Evolutionary conservation across 1,140 invertebrate genomes (phyloP).

Genomic region (Pogonus chalceus): DNA sequence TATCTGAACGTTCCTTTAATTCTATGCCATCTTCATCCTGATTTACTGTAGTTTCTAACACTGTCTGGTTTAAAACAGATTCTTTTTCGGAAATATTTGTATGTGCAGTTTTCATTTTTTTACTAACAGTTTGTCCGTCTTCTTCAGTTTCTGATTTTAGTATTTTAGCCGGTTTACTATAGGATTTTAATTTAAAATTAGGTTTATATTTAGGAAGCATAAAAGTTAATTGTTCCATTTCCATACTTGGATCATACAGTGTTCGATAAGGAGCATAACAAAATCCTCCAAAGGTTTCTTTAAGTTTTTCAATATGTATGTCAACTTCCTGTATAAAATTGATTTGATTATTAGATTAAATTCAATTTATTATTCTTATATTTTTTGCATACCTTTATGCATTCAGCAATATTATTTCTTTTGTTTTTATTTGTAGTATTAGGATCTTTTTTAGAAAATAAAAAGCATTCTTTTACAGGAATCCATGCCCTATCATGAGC

Average conservation of each 20-base stretch:
- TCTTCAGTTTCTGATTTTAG: background rate
- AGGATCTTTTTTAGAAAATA: conserved; percentile 64
- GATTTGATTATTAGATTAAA: background rate
- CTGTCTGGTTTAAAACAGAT: background rate
- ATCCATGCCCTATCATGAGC: conserved; percentile 90
- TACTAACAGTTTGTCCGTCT: background rate
- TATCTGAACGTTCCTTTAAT: background rate
- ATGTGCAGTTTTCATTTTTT: conserved; percentile 8
- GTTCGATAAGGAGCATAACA: conserved; percentile 64
- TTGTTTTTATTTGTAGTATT: conserved; percentile 45
- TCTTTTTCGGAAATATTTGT: conserved; percentile 10
- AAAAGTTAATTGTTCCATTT: conserved; percentile 54
- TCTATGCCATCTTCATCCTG: background rate
- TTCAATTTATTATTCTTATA: background rate
- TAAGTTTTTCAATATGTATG: conserved; percentile 61
- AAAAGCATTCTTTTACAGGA: conserved; percentile 68
- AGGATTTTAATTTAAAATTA: conserved; percentile 31
- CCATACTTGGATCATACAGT: conserved; percentile 53
- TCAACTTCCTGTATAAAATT: conserved; percentile 51
- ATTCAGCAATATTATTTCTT: conserved; percentile 50
- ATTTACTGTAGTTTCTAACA: background rate
- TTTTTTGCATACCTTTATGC: conserved; percentile 38
- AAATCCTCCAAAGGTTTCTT: conserved; percentile 64
- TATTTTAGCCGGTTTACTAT: conserved; percentile 30
- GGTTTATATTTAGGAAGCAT: conserved; percentile 53